Percentiles rank a stretch among this genome's conserved stretches.
phyloP scores from a whole-genome alignment of 2,797 vertebrate genomes.

The Hippopotamyrus pictus region DNA sequence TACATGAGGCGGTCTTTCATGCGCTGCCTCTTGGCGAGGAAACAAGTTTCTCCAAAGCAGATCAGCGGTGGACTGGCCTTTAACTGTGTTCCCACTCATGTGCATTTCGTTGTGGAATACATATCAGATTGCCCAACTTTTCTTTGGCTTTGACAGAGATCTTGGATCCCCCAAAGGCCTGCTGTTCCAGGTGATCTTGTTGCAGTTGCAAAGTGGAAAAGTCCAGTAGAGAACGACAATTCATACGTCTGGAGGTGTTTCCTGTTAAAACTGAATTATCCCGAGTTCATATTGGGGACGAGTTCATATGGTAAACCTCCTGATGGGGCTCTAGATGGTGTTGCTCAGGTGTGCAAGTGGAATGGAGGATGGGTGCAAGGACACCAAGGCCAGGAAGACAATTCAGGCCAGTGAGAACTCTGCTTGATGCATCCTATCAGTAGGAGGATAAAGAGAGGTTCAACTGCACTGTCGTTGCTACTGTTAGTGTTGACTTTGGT shows the following conservation, averaged over 20 bases:
- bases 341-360: background rate
- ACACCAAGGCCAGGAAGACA: background rate
- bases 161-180: background rate
- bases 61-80: background rate
- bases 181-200: background rate
- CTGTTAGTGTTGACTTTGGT: background rate
- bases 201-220: conserved; percentile 4
- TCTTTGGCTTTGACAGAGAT: background rate
- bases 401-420: background rate
- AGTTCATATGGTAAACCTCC: background rate
- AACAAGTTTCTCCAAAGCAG: conserved; percentile 1
- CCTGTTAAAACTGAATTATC: background rate
- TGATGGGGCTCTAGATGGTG: background rate
- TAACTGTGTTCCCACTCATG: background rate
- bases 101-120: background rate
- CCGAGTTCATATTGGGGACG: background rate
- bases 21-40: background rate
- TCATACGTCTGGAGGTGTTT: background rate
- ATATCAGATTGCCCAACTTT: background rate
- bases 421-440: background rate
- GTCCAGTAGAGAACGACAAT: background rate
- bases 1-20: background rate
- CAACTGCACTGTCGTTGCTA: background rate
- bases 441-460: background rate
- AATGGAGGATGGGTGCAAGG: background rate